phyloP scores from a whole-genome alignment of 2,888 invertebrate species.

The Drosophila monieri region DNA sequence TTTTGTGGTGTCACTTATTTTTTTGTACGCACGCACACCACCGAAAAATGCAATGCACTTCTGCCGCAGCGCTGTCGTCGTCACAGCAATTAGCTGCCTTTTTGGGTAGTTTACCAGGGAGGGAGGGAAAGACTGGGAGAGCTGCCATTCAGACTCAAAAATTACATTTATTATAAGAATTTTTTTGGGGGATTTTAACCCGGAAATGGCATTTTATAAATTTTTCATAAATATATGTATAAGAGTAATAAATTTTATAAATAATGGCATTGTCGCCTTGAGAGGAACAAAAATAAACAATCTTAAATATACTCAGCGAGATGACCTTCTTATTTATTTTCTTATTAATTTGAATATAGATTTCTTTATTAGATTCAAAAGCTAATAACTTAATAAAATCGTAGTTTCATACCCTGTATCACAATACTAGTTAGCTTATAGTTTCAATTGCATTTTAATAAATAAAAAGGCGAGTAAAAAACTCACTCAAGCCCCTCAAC shows the following conservation, averaged over 20 bases:
- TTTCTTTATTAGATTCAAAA: neutral
- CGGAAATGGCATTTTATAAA: neutral
- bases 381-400: neutral
- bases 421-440: neutral
- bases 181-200: slow-evolving; percentile 5
- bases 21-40: slow-evolving; percentile 62
- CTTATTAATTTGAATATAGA: too few relatives aligned
- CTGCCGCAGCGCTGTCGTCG: slow-evolving; percentile 66
- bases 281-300: neutral
- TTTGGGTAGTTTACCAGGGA: slow-evolving; percentile 33
- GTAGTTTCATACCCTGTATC: neutral
- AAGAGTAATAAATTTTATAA: neutral
- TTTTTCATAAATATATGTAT: too few relatives aligned
- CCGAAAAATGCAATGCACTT: slow-evolving; percentile 60
- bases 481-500: slow-evolving; percentile 53
- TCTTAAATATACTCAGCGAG: too few relatives aligned
- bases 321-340: too few relatives aligned
- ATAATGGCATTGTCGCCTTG: neutral
- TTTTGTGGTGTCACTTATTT: slow-evolving; percentile 61
- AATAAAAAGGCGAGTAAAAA: slow-evolving; percentile 15
- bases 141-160: neutral
- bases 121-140: neutral
- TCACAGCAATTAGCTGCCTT: slow-evolving; percentile 66
- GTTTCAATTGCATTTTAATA: neutral
- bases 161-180: neutral